Percentiles rank a stretch among this genome's conserved stretches.
phyloP scores from a whole-genome alignment of 2,888 invertebrate species.

The Lithophane socia region DNA sequence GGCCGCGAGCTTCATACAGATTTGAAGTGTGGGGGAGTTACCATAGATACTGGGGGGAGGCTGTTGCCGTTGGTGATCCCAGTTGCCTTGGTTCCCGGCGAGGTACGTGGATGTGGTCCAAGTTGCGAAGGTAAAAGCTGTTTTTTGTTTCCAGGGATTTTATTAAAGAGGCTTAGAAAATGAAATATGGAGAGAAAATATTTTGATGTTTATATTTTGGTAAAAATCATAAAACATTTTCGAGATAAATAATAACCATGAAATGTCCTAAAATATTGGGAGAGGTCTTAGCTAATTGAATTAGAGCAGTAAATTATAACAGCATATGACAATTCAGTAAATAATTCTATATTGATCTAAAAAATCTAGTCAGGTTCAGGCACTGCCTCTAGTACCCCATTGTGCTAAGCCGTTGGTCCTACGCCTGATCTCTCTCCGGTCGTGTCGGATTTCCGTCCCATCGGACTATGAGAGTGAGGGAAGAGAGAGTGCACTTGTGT shows the following conservation, averaged over 20 bases:
- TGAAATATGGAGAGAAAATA: slow-evolving; percentile 8
- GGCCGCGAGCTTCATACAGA: slow-evolving; percentile 81
- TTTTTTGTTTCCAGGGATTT: slow-evolving; percentile 22
- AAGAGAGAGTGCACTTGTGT: no score
- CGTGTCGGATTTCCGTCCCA: no score
- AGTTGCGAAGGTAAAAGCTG: slow-evolving; percentile 50
- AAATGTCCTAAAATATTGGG: neutral
- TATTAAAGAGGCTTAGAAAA: slow-evolving; percentile 35
- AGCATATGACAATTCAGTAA: neutral
- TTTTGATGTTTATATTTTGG: slow-evolving; percentile 1
- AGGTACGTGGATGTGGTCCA: slow-evolving; percentile 65
- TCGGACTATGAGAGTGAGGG: no score
- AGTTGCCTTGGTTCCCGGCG: slow-evolving; percentile 81
- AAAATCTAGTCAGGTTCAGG: neutral
- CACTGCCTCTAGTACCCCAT: no score
- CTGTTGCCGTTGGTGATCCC: slow-evolving; percentile 85
- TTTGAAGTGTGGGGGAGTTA: slow-evolving; percentile 78
- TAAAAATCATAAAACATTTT: neutral
- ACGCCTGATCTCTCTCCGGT: no score
- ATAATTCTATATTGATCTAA: neutral
- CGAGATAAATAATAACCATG: neutral
- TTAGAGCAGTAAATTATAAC: neutral
- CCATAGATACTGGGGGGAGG: slow-evolving; percentile 81
- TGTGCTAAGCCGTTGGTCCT: no score
- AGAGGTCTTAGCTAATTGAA: neutral